A percentile compares a stretch with the other conserved stretches of the same genome.
These are phyloP conservation scores for Anser brachyrhynchus DNA, from an alignment of 2,113 vertebrate species.

Conservation along the genomic window DNA sequence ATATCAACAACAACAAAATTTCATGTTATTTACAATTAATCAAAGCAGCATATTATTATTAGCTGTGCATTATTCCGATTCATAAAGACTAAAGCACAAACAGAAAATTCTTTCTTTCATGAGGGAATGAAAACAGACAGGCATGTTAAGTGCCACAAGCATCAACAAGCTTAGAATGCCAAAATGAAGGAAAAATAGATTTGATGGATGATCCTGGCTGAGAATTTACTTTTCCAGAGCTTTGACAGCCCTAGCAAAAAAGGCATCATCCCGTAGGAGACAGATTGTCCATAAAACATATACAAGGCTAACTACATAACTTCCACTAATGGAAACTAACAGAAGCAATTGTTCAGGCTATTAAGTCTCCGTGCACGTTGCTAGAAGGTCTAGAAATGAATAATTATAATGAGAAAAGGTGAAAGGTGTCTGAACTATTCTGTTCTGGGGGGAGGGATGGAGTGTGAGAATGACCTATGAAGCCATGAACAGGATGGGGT, in stretches of 20 bases:
- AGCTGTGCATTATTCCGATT: neutral
- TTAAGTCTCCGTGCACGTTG: neutral
- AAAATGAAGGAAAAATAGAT: neutral
- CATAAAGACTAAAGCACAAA: neutral
- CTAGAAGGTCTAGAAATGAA: neutral
- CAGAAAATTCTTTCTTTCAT: neutral
- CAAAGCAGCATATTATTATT: neutral
- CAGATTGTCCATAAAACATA: neutral
- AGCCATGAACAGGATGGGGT: neutral
- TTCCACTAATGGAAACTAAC: neutral
- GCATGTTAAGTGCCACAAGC: neutral
- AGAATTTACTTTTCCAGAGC: neutral
- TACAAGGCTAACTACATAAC: neutral
- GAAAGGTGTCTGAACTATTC: neutral
- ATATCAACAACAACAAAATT: neutral
- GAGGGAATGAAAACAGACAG: neutral
- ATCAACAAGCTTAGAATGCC: neutral
- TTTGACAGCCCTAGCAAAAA: neutral
- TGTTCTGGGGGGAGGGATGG: neutral
- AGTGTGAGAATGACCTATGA: neutral
- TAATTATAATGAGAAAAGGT: neutral
- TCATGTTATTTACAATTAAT: neutral
- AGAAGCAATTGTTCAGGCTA: neutral
- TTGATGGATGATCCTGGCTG: neutral
- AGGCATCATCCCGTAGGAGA: neutral